Evolutionary conservation across 2,113 vertebrate species (phyloP).

Genomic region (Oncorhynchus kisutch): DNA sequence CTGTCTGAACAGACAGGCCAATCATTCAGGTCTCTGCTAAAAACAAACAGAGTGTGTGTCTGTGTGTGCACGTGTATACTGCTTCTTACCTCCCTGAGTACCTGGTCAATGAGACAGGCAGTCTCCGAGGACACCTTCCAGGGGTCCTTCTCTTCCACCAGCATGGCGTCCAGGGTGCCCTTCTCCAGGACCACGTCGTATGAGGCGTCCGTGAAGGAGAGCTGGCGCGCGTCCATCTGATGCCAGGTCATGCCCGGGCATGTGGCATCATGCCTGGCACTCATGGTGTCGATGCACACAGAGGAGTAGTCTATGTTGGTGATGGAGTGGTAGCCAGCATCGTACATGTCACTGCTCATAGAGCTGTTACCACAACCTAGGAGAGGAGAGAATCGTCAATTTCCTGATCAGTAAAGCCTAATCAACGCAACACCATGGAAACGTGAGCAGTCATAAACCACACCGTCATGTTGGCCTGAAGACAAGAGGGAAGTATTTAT

Average conservation of each 20-base stretch:
- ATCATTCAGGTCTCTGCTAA: neutral
- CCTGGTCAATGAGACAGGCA: conserved; percentile 65
- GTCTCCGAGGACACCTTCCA: conserved; percentile 78
- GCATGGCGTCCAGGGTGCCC: conserved; percentile 85
- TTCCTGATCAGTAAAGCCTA: neutral
- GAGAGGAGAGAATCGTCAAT: neutral
- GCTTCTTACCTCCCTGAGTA: conserved; percentile 80
- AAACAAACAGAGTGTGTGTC: neutral
- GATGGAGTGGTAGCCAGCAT: conserved; percentile 78
- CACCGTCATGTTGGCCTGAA: too few species aligned
- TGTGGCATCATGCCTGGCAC: conserved; percentile 61
- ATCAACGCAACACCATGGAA: neutral
- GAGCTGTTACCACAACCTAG: conserved; percentile 92
- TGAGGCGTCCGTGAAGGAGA: conserved; percentile 73
- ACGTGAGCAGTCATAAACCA: too few species aligned
- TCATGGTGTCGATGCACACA: conserved; percentile 84
- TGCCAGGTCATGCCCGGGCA: conserved; percentile 81
- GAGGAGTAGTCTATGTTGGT: conserved; percentile 87
- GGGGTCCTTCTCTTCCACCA: conserved; percentile 84
- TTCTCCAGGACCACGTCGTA: conserved; percentile 91
- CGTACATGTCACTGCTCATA: conserved; percentile 79
- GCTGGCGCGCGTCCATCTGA: conserved; percentile 83
- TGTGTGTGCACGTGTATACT: neutral
- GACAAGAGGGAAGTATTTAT: too few species aligned
- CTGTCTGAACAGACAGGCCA: conserved; percentile 50